Evolutionary conservation across 2,113 vertebrate genomes (phyloP), one percentile per base, ranked within the genome.

Genomic region (Gymnobelideus leadbeateri): DNA sequence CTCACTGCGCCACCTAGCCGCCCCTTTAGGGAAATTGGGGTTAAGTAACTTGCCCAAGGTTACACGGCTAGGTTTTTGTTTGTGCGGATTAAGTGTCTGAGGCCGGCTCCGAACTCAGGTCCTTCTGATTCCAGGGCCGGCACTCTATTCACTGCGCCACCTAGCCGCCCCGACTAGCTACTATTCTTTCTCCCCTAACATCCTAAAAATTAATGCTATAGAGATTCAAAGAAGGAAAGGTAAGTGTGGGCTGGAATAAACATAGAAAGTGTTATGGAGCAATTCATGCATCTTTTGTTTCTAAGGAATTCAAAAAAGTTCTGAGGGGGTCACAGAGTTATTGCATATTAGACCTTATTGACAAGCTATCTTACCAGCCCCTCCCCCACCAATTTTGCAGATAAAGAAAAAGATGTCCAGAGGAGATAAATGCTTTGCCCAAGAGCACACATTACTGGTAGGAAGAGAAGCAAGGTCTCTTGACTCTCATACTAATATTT

Each of bases 161-260:
- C n/a, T n/a, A n/a, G n/a, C n/a, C n/a, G n/a, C n/a, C n/a, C n/a
- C n/a, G n/a, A 77, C 37, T n/a, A 19, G 37, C 37, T 14, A n/a
- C 68, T 77, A n/a, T n/a, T 77, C 14, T 91, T 12, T 0, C 49
- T 68, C 4, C 7, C 11, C 31, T 92, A 50, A 24, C 28, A 11
- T 47, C 21, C 7, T 43, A 19, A 26, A 25, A 49, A 43, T 8
- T 93, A 84, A 23, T 84, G 50, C 51, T 43, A 37, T 8, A 95
- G 24, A 25, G 90, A 9, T 91, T 96, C 53, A 91, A 37, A 94
- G 50, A 90, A 84, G 24, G 37, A 90, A 57, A 93, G 89, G 89
- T 12, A 23, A 55, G 37, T 57, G 21, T 57, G 14, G n/a, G 90
- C 47, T 92, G 57, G 54, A 19, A 23, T 89, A 23, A 90, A n/a